Percentiles rank a stretch among this genome's conserved stretches.
Evolutionary conservation across 2,888 invertebrate species (phyloP).

Genomic region (Tipula lateralis): DNA sequence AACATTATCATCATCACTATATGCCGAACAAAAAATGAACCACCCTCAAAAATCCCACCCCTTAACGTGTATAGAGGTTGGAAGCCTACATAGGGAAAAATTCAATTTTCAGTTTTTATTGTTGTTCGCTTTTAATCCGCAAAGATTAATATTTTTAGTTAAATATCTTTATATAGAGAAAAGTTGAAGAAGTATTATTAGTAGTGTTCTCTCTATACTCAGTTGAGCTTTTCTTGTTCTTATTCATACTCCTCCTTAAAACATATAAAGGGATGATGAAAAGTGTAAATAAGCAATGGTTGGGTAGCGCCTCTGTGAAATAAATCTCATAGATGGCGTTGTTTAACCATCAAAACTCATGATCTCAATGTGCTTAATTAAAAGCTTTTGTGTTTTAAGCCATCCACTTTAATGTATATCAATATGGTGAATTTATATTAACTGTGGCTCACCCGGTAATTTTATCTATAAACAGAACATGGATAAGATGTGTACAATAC

Average conservation of each 20-base stretch:
- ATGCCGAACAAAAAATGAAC: neutral
- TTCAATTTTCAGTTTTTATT: constrained; percentile 19
- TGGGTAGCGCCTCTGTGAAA: no score
- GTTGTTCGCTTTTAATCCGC: neutral
- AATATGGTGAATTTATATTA: no score
- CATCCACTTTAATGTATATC: no score
- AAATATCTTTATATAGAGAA: neutral
- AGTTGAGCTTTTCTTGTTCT: neutral
- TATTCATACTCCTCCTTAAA: neutral
- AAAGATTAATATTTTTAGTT: constrained; percentile 24
- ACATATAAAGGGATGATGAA: neutral
- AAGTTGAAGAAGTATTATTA: neutral
- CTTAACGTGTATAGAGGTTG: neutral
- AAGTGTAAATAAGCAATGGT: no score
- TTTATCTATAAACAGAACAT: neutral
- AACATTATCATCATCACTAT: neutral
- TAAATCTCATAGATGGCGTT: neutral
- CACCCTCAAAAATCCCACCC: neutral
- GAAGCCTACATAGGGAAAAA: neutral
- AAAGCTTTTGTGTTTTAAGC: no score
- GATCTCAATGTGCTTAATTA: no score
- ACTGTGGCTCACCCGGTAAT: no score
- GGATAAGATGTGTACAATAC: neutral
- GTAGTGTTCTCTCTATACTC: neutral
- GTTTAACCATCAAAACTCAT: no score